Evolutionary conservation across 2,797 vertebrate genomes (phyloP), one percentile per base, ranked within the genome.

Genomic region (Crocodylus rhombifer): DNA sequence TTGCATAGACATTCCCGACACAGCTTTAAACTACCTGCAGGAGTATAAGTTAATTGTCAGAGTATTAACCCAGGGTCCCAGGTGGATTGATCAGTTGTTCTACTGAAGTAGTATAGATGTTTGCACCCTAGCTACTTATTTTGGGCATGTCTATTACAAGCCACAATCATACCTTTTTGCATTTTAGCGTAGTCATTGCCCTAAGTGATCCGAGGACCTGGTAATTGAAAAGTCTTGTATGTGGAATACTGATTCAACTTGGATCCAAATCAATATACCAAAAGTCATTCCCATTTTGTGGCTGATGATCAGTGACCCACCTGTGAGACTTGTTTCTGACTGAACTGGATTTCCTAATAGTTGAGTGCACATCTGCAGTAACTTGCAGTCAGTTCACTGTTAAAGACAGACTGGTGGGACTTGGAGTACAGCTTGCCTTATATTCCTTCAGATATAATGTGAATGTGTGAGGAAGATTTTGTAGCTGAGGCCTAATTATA

Each of bases 211-310:
- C 77, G 7, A 5, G 80, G 81, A 30, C 63, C 33, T 80, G 42
- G 26, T 80, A 77, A 67, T 90, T 75, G 78, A 61, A 78, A 94
- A 69, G 80, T 73, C 61, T 67, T 78, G 94, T 95, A 82, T 75
- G 85, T 8, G 55, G 73, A 79, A 12, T 62, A 14, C 18, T 77
- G 64, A 36, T 92, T 95, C 81, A 82, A 91, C 87, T 28, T 26
- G 3, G 17, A 69, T 89, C 42, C 73, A 90, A 85, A 33, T 77
- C 36, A 90, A 84, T 58, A 71, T 90, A 90, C 33, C 64, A 94
- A 80, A 80, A 84, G 67, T 77, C 36, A 55, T 4, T 89, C 93
- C 87, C 51, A 7, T 91, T 75, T 92, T 57, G n/a, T 36, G 17
- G 87, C 91, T 73, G 56, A 7, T 91, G 57, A 10, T 62, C 4